Evolutionary conservation across 2,113 vertebrate species (phyloP).

Genomic region (Hystrix cristata): DNA sequence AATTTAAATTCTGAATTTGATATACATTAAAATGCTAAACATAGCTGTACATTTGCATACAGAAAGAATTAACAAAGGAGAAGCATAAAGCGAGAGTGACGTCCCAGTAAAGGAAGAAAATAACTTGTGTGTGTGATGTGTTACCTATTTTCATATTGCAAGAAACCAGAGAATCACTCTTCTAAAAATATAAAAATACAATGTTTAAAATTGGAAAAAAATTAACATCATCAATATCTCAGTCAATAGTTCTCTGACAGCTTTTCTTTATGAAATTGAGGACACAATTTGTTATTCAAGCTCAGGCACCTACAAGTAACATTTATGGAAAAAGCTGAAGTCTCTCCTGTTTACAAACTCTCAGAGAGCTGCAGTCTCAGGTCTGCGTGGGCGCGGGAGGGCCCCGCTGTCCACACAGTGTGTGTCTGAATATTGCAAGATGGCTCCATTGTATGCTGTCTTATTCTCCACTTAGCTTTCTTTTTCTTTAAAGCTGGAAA

Average conservation of each 20-base stretch:
- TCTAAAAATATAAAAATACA: conserved; percentile 41
- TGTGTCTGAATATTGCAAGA: background rate
- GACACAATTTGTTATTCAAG: conserved; percentile 57
- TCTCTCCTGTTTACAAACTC: conserved; percentile 12
- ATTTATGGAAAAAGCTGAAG: background rate
- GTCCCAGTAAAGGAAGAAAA: conserved; percentile 2
- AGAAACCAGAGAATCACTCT: background rate
- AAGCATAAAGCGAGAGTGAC: background rate
- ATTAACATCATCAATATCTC: conserved; percentile 58
- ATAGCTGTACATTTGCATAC: background rate
- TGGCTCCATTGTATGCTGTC: background rate
- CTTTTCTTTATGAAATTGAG: conserved; percentile 40
- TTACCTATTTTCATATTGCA: background rate
- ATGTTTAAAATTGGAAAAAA: conserved; percentile 31
- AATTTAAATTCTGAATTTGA: background rate
- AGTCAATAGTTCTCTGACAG: conserved; percentile 55
- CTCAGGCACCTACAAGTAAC: conserved; percentile 10
- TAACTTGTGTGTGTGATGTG: background rate
- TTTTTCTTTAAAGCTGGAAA: background rate
- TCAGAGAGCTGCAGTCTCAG: background rate
- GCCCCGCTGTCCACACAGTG: background rate
- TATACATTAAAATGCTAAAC: background rate
- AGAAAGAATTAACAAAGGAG: background rate
- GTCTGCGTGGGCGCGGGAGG: background rate
- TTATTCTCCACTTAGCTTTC: background rate